Evolutionary conservation across 2,888 invertebrate species (phyloP).

Genomic region (Griposia aprilina): DNA sequence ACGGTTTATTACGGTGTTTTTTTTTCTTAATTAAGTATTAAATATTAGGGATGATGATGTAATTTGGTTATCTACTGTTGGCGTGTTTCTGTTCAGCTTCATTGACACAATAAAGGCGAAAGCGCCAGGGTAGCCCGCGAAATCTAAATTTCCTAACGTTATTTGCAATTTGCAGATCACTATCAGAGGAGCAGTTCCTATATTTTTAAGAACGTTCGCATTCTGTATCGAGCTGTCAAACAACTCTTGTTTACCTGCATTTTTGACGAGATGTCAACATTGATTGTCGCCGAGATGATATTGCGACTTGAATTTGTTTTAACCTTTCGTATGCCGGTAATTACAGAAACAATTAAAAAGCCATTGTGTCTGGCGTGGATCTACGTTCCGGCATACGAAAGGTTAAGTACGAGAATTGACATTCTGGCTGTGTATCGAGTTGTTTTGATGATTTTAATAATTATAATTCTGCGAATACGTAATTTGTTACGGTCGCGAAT

Average conservation of each 20-base stretch:
- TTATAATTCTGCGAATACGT: background rate
- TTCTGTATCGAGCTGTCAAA: background rate
- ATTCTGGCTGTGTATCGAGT: background rate
- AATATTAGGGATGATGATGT: background rate
- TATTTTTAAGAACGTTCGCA: background rate
- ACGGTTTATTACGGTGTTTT: background rate
- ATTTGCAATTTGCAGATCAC: background rate
- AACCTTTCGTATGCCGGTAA: too few relatives aligned
- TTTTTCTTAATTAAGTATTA: background rate
- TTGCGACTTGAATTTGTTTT: background rate
- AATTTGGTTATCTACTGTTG: slow-evolving; percentile 1
- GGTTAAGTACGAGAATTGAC: background rate
- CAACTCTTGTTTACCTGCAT: background rate
- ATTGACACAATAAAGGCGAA: background rate
- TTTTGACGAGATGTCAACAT: background rate
- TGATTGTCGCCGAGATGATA: background rate
- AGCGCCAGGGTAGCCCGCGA: background rate
- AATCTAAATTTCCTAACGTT: background rate
- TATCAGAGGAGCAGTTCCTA: too few relatives aligned
- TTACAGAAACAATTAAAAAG: too few relatives aligned
- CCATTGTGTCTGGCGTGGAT: too few relatives aligned
- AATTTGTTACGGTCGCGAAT: background rate
- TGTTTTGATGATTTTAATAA: background rate
- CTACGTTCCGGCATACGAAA: too few relatives aligned
- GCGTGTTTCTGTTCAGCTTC: too few relatives aligned